Percentiles rank a stretch among this genome's conserved stretches.
phyloP scores from a whole-genome alignment of 2,797 vertebrate species.

The Pygocentrus nattereri region DNA sequence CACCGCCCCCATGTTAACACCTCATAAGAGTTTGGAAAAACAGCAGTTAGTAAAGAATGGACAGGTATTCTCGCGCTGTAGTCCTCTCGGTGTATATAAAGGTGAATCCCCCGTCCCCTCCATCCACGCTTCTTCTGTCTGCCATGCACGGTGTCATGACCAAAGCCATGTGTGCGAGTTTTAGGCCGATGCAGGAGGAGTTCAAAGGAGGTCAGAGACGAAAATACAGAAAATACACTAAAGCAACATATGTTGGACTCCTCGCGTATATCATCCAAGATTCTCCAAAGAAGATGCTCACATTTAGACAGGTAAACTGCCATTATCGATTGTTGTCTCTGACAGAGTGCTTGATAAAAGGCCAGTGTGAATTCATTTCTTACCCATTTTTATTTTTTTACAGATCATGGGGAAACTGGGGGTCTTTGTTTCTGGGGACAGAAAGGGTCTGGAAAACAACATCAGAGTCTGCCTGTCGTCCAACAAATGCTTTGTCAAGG shows the following conservation, averaged over 20 bases:
- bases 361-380: neutral
- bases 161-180: neutral
- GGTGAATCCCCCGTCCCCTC: neutral
- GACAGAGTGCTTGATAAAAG: neutral
- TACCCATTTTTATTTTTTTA: neutral
- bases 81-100: conserved; percentile 7
- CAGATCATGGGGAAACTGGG: conserved; percentile 74
- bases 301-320: conserved; percentile 69
- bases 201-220: neutral
- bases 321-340: no score
- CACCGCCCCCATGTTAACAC: conserved; percentile 36
- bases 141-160: conserved; percentile 7
- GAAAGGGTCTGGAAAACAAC: conserved; percentile 69
- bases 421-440: conserved; percentile 62
- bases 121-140: conserved; percentile 11
- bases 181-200: neutral
- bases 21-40: conserved; percentile 24
- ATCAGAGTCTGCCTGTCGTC: conserved; percentile 77
- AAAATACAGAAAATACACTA: conserved; percentile 42
- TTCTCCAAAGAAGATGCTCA: conserved; percentile 74
- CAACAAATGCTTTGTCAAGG: conserved; percentile 78
- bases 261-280: conserved; percentile 71
- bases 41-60: conserved; percentile 10
- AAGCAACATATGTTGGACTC: conserved; percentile 71
- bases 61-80: neutral